Conservation (phyloP, 2,888 invertebrate genomes). For the Thymelicus acteon region DNA sequence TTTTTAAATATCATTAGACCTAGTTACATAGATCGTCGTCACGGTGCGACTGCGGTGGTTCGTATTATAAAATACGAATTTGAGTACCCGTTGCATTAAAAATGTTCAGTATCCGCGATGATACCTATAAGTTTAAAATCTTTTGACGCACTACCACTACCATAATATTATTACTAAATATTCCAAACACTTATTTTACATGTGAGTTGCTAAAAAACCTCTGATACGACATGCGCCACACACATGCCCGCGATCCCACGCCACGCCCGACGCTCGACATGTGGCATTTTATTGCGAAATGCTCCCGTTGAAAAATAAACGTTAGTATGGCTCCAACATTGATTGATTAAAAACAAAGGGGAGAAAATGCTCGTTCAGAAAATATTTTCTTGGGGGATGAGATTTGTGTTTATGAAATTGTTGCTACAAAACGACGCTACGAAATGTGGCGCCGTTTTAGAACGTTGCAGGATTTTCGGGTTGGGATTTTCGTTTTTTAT, state of each 20-base stretch:
- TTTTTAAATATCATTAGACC: too few relatives aligned
- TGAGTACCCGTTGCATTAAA: too few relatives aligned
- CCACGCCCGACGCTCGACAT: conserved; percentile 11
- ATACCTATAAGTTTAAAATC: too few relatives aligned
- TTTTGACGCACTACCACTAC: too few relatives aligned
- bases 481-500: too few relatives aligned
- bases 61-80: too few relatives aligned
- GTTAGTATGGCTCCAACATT: conserved; percentile 23
- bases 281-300: conserved; percentile 31
- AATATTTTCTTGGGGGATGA: conserved; percentile 10
- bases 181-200: conserved; percentile 6
- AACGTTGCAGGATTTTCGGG: not conserved
- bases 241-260: conserved; percentile 21
- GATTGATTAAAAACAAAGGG: conserved; percentile 34
- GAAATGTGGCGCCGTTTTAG: not conserved
- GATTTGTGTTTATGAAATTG: conserved; percentile 6
- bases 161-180: too few relatives aligned
- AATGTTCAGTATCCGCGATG: too few relatives aligned
- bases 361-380: conserved; percentile 5
- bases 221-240: not conserved
- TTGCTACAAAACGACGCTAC: not conserved
- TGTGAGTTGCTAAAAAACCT: conserved; percentile 6
- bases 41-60: too few relatives aligned
- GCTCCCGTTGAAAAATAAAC: conserved; percentile 31
- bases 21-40: too few relatives aligned